A percentile compares a stretch with the other conserved stretches of the same genome.
phyloP scores from a whole-genome alignment of 2,888 invertebrate genomes.

The Liopterus haemorrhoidalis region DNA sequence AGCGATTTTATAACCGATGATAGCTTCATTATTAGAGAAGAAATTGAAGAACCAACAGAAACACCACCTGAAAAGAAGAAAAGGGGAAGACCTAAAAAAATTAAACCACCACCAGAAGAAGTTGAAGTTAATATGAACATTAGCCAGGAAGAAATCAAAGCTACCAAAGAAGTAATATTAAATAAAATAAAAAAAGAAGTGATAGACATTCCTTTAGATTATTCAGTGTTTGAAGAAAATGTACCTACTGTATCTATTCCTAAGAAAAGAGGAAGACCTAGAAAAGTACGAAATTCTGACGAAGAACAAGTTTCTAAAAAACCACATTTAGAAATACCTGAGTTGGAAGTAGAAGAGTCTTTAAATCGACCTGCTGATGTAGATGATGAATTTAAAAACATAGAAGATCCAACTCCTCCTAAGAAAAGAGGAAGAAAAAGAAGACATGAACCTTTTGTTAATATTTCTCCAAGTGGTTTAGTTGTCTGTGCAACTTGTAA shows the following conservation, averaged over 20 bases:
- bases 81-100: not conserved
- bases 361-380: not conserved
- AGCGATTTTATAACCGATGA: slow-evolving; percentile 16
- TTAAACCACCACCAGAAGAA: not conserved
- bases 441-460: not conserved
- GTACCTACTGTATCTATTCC: not conserved
- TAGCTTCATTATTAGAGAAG: slow-evolving; percentile 12
- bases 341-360: not conserved
- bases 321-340: not conserved
- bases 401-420: not conserved
- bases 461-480: slow-evolving; percentile 7
- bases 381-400: not conserved
- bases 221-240: not conserved
- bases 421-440: not conserved
- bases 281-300: not conserved
- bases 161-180: not conserved
- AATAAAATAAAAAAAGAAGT: not conserved
- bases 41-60: not conserved
- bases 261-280: not conserved
- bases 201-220: too few relatives aligned
- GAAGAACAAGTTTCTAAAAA: not conserved
- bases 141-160: slow-evolving; percentile 1
- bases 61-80: not conserved
- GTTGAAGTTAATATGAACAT: not conserved
- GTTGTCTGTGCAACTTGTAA: slow-evolving; percentile 50